Base-by-base conservation (phyloP, 92 coral and sea anemone species). In the Epizoanthus scotinus region DNA sequence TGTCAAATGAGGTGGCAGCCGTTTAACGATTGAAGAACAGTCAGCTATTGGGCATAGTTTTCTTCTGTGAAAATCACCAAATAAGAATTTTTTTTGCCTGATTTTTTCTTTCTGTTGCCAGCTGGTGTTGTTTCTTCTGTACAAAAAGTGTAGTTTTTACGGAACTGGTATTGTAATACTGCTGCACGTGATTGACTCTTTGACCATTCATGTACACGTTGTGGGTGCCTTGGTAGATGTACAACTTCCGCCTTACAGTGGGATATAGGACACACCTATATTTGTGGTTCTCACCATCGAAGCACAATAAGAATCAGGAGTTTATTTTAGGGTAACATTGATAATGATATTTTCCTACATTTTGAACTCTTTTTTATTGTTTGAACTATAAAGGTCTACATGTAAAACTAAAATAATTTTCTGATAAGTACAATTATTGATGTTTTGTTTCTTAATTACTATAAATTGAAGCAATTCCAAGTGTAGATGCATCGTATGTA, bases 171-270 rank as follows among this genome's bases (percentile, higher is more conserved):
- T 31, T 60, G 13, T 70, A 57, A 44, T 57, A 70, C 72, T 31
- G 72, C 36, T 50, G 22, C 72, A 31, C 42, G 72, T 67, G 71
- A 62, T 77, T 77, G 36, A 47, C 49, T 70, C 28, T 47, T 70
- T 70, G 75, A 0, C 75, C 36, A 70, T 13, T 49, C 21, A 44
- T 47, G 59, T 21, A 70, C 75, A 8, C 6, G 24, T 8, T 20
- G 58, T 70, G 47, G 47, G 58, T 70, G 75, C 59, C 75, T 70
- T 70, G 75, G 75, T 70, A 70, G 36, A 47, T 70, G 75, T 20
- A 70, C 50, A 70, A 70, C 75, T n/a, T 14, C 31, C 59, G 44
- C 20, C 75, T 22, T 24, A 70, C 75, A 70, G 75, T 70, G 24
- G 58, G n/a, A 29, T 6, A 70, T 36, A 44, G 75, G 59, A 57